Conservation (phyloP, 2,113 vertebrate species). For the Octodon degus region DNA sequence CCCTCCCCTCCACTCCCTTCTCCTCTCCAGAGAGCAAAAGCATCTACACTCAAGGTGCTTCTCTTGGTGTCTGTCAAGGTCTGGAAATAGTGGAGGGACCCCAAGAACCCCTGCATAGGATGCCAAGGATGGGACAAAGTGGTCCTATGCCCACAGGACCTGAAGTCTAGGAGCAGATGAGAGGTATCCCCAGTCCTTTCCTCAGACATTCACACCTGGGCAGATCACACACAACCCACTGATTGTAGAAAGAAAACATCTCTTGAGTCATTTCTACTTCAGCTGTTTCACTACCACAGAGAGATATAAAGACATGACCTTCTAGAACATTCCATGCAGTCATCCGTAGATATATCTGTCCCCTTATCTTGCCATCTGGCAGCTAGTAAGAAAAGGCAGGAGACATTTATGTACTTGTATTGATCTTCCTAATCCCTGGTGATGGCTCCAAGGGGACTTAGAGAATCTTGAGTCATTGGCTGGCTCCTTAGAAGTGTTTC, state of each 20-base stretch:
- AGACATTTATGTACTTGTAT: background rate
- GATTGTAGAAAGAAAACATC: too few relatives aligned
- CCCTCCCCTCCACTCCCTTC: too few relatives aligned
- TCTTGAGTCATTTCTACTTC: background rate
- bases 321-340: background rate
- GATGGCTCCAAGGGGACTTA: too few relatives aligned
- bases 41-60: too few relatives aligned
- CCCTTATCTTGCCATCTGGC: background rate
- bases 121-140: background rate
- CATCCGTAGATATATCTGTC: background rate
- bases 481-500: background rate
- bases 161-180: background rate
- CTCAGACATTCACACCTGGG: background rate
- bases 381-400: background rate
- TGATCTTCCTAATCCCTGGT: background rate
- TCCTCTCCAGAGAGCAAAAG: background rate
- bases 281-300: background rate
- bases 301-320: background rate
- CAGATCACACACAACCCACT: background rate
- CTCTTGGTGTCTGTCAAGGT: background rate
- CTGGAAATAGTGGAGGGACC: background rate
- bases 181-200: background rate
- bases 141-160: background rate
- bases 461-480: background rate
- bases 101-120: background rate